Percentiles rank a stretch among this genome's conserved stretches.
phyloP scores from a whole-genome alignment of 2,113 vertebrate genomes.

The Channa maculata region DNA sequence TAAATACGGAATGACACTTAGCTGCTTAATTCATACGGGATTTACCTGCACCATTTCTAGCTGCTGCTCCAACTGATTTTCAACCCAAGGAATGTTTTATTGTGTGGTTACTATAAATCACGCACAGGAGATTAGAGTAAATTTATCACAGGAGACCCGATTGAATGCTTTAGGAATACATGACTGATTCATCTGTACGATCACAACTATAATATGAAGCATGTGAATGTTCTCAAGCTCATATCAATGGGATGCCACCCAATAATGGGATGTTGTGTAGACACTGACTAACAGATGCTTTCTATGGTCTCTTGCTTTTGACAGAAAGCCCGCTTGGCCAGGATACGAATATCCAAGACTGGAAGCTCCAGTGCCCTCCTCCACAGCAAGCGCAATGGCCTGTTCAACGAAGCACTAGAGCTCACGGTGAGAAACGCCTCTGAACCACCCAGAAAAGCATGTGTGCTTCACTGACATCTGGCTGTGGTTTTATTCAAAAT shows the following conservation, averaged over 20 bases:
- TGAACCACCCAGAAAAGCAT: background rate
- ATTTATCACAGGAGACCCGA: constrained; percentile 64
- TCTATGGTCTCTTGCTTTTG: constrained; percentile 48
- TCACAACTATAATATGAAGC: constrained; percentile 53
- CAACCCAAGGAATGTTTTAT: constrained; percentile 53
- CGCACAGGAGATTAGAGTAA: constrained; percentile 35
- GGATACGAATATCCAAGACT: constrained; percentile 94
- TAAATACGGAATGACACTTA: constrained; percentile 34
- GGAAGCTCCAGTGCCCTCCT: constrained; percentile 92
- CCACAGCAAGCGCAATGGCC: constrained; percentile 96
- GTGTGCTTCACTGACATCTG: background rate
- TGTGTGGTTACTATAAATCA: constrained; percentile 63
- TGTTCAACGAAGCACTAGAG: constrained; percentile 94
- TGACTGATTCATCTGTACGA: constrained; percentile 66
- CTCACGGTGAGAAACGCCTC: constrained; percentile 86
- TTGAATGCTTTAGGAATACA: constrained; percentile 56
- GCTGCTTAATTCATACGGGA: constrained; percentile 31
- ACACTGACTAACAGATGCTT: constrained; percentile 46
- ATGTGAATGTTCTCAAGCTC: constrained; percentile 38
- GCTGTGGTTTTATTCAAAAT: background rate
- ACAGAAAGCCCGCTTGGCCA: constrained; percentile 96
- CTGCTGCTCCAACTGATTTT: constrained; percentile 50
- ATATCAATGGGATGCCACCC: constrained; percentile 43
- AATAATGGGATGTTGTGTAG: background rate
- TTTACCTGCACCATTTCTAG: constrained; percentile 34